Evolutionary conservation across 2,888 invertebrate species (phyloP).

Genomic region (Caenorhabditis panamensis): DNA sequence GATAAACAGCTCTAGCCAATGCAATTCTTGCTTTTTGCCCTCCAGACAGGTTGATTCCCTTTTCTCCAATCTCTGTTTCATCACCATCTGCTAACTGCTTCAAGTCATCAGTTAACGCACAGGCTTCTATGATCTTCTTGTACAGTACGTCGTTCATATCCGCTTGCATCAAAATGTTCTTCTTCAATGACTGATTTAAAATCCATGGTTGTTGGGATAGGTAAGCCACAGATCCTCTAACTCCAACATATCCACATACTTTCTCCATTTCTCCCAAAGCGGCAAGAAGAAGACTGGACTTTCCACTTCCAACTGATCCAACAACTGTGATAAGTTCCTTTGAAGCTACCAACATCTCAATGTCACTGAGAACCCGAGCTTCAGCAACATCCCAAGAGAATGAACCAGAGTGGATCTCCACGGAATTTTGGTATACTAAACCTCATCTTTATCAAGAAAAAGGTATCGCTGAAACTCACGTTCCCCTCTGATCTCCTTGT

Average conservation of each 20-base stretch:
- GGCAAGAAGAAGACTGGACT: conserved; percentile 67
- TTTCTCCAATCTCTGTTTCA: conserved; percentile 80
- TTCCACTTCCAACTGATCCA: conserved; percentile 71
- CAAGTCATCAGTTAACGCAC: conserved; percentile 75
- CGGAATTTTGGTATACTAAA: conserved; percentile 62
- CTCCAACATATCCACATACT: conserved; percentile 74
- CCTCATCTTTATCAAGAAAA: background rate
- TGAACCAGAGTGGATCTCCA: conserved; percentile 62
- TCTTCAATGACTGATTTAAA: conserved; percentile 91
- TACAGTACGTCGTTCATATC: conserved; percentile 55
- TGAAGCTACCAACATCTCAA: conserved; percentile 50
- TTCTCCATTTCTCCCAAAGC: conserved; percentile 85
- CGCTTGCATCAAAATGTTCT: conserved; percentile 86
- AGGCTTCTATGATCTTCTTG: conserved; percentile 67
- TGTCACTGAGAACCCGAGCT: conserved; percentile 51
- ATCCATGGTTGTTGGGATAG: conserved; percentile 98
- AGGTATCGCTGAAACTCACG: conserved; percentile 31
- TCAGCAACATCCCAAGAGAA: conserved; percentile 63
- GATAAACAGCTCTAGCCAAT: conserved; percentile 92
- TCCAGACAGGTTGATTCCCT: conserved; percentile 80
- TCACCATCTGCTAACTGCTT: conserved; percentile 75
- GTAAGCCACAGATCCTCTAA: conserved; percentile 86
- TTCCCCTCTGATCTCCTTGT: conserved; percentile 61
- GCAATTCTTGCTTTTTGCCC: conserved; percentile 86
- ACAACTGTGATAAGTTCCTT: conserved; percentile 64